A percentile compares a stretch with the other conserved stretches of the same genome.
Conservation (phyloP, 2,113 vertebrate species). For the Malurus melanocephalus region DNA sequence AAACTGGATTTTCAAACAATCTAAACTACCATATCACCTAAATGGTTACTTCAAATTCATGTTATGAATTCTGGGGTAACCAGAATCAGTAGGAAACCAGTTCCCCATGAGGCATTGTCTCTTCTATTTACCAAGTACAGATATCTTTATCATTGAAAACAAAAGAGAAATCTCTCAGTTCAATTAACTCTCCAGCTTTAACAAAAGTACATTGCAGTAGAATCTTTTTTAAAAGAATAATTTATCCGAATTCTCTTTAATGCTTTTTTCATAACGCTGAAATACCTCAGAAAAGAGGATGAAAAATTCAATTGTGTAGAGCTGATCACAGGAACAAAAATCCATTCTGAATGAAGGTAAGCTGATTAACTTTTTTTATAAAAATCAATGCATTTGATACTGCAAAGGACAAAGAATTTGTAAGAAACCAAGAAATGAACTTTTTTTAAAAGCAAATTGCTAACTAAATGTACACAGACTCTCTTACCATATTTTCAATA, state of each 20-base stretch:
- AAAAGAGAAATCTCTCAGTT: slow-evolving; percentile 8
- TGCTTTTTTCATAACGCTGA: slow-evolving; percentile 45
- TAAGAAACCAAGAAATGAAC: slow-evolving; percentile 16
- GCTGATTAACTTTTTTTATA: slow-evolving; percentile 58
- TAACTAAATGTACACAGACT: background rate
- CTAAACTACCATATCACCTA: background rate
- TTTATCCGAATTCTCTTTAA: slow-evolving; percentile 41
- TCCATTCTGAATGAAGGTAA: slow-evolving; percentile 59
- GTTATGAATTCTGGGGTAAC: background rate
- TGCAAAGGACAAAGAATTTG: slow-evolving; percentile 39
- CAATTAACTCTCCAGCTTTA: slow-evolving; percentile 7
- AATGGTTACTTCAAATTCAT: background rate
- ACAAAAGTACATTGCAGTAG: background rate
- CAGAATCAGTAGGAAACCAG: background rate
- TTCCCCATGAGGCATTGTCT: background rate
- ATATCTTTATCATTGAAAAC: background rate
- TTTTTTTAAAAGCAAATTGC: background rate
- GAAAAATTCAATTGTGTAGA: slow-evolving; percentile 59
- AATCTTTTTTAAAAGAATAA: slow-evolving; percentile 23
- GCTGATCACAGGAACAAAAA: slow-evolving; percentile 61
- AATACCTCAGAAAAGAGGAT: slow-evolving; percentile 50
- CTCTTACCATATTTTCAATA: background rate
- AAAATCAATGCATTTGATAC: slow-evolving; percentile 60
- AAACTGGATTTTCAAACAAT: background rate
- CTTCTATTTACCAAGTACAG: background rate